phyloP scores from a whole-genome alignment of 2,888 invertebrate genomes.

The Ophonus ardosiacus region DNA sequence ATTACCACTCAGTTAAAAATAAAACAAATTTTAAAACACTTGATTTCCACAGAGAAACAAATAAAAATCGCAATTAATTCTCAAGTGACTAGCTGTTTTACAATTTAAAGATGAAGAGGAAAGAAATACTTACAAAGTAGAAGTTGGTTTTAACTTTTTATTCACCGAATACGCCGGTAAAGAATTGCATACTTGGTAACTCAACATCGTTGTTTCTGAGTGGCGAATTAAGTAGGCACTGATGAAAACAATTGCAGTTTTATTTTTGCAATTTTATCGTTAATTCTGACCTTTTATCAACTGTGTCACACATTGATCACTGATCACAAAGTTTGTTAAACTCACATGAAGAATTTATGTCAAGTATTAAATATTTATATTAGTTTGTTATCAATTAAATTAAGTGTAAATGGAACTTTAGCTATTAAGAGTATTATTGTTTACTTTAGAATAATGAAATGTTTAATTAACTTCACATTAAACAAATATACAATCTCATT shows the following conservation, averaged over 20 bases:
- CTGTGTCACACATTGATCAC: background rate
- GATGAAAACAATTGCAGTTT: slow-evolving; percentile 12
- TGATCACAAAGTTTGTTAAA: slow-evolving; percentile 13
- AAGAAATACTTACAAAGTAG: slow-evolving; percentile 18
- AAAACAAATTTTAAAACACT: slow-evolving; percentile 8
- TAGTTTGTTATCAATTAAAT: background rate
- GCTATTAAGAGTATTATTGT: background rate
- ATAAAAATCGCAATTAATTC: slow-evolving; percentile 10
- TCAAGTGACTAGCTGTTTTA: slow-evolving; percentile 2
- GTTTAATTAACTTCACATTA: slow-evolving; percentile 6
- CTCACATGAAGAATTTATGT: background rate
- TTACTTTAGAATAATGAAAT: slow-evolving; percentile 3
- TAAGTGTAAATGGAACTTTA: slow-evolving; percentile 15
- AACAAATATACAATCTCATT: background rate
- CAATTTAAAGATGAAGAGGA: slow-evolving; percentile 6
- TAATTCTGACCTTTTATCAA: slow-evolving; percentile 33
- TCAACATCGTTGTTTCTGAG: slow-evolving; percentile 44
- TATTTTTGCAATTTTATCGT: slow-evolving; percentile 7
- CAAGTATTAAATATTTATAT: slow-evolving; percentile 1
- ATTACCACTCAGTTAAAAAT: slow-evolving; percentile 20
- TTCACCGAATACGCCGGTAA: slow-evolving; percentile 19
- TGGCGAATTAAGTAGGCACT: slow-evolving; percentile 6
- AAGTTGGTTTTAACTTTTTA: slow-evolving; percentile 17
- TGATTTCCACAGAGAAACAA: slow-evolving; percentile 8
- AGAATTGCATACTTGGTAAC: slow-evolving; percentile 48